Percentiles rank a stretch among this genome's conserved stretches.
These are phyloP conservation scores for Archocentrus centrarchus DNA, from an alignment of 2,113 vertebrate species.

Conservation along the genomic window DNA sequence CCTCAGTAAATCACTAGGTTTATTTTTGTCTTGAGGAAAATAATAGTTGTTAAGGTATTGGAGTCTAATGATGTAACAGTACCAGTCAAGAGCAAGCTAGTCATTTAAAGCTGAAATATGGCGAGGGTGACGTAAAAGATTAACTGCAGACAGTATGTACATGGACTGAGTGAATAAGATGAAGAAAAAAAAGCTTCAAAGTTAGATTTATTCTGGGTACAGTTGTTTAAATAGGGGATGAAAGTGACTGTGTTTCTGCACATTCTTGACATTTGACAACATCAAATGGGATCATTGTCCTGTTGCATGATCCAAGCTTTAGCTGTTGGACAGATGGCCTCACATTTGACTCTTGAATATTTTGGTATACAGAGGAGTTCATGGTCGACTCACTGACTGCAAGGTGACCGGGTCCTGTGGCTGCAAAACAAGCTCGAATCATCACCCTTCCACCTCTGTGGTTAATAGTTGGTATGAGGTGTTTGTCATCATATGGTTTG, in stretches of 20 bases:
- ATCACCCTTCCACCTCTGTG: no score
- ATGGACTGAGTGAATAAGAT: neutral
- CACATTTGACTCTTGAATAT: neutral
- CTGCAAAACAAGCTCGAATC: no score
- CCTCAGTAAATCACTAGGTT: conserved; percentile 66
- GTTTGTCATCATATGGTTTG: neutral
- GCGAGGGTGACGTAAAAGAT: conserved; percentile 3
- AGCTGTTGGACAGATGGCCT: neutral
- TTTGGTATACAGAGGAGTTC: neutral
- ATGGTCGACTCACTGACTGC: fast-evolving
- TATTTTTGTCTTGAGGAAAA: conserved; percentile 39
- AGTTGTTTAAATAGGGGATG: neutral
- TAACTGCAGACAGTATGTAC: neutral
- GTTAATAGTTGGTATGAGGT: neutral
- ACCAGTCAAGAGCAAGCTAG: conserved; percentile 18
- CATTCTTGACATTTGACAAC: neutral
- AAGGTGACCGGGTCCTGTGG: no score
- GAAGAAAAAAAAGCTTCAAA: neutral
- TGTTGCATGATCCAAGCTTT: neutral
- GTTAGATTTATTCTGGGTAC: neutral
- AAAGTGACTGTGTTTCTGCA: neutral
- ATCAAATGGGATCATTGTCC: neutral
- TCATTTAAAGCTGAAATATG: conserved; percentile 48
- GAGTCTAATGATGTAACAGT: conserved; percentile 39
- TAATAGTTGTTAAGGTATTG: conserved; percentile 56